Evolutionary conservation across 1,140 invertebrate genomes (phyloP).

Genomic region (Papilio polytes): DNA sequence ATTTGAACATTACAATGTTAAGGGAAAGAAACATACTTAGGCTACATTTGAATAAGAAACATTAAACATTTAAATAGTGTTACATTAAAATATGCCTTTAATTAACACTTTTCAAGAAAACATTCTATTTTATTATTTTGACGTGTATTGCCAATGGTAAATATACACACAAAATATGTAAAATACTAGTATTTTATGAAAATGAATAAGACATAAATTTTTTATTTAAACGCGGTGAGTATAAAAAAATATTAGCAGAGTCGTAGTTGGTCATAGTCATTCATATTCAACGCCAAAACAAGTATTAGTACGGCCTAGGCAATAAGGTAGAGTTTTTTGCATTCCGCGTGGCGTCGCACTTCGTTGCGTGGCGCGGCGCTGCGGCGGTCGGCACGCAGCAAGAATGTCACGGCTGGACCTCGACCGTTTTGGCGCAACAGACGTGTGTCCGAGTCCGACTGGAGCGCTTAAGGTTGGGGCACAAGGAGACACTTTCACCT

Average conservation of each 20-base stretch:
- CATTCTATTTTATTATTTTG: neutral
- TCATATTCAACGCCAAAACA: constrained; percentile 22
- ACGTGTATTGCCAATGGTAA: neutral
- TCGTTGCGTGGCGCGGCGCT: constrained; percentile 33
- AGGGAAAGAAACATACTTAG: too few relatives aligned
- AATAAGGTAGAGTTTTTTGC: constrained; percentile 25
- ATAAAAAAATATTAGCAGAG: neutral
- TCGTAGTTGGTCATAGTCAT: neutral
- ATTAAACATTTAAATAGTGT: neutral
- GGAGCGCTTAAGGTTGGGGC: constrained; percentile 42
- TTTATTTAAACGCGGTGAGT: neutral
- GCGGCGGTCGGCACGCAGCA: constrained; percentile 44
- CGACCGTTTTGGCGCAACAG: constrained; percentile 43
- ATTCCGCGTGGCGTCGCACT: constrained; percentile 14
- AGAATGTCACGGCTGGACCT: constrained; percentile 45
- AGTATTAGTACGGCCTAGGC: neutral
- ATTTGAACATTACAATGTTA: neutral
- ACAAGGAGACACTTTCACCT: constrained; percentile 51
- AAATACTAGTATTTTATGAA: neutral
- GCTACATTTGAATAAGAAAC: too few relatives aligned
- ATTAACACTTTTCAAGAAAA: neutral
- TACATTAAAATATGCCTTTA: neutral
- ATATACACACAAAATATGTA: neutral
- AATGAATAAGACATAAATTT: too few relatives aligned
- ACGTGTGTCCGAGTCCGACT: constrained; percentile 49